Evolutionary conservation across 2,888 invertebrate genomes (phyloP).

Genomic region (Lamproptera curius): DNA sequence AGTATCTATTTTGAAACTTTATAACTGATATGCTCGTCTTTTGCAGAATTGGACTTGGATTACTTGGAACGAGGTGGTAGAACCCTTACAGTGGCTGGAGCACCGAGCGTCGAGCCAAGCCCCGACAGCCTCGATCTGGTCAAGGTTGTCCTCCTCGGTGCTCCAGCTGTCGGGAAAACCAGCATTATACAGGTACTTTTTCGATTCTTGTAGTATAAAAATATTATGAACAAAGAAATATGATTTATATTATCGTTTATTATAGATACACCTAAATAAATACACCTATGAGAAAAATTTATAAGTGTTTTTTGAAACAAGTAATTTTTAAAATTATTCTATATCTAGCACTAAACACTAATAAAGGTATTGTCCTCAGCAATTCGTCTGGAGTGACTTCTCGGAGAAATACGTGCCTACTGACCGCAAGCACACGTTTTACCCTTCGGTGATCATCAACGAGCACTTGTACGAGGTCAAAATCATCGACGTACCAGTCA

Average conservation of each 20-base stretch:
- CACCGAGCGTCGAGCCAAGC: constrained; percentile 74
- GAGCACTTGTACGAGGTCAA: constrained; percentile 91
- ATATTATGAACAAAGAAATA: too few relatives aligned
- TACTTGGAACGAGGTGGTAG: constrained; percentile 82
- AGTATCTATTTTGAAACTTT: too few relatives aligned
- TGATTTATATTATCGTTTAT: too few relatives aligned
- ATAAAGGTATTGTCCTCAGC: constrained; percentile 79
- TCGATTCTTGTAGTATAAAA: too few relatives aligned
- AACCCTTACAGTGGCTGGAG: constrained; percentile 58
- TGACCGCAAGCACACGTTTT: constrained; percentile 86
- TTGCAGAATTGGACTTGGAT: constrained; percentile 85
- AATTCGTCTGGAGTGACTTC: constrained; percentile 93
- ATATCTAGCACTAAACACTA: too few relatives aligned
- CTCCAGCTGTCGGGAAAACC: constrained; percentile 94
- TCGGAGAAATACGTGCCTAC: constrained; percentile 87
- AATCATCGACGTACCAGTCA: constrained; percentile 91
- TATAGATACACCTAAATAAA: too few relatives aligned
- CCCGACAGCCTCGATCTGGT: constrained; percentile 87
- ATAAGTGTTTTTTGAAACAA: too few relatives aligned
- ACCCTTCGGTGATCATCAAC: constrained; percentile 90
- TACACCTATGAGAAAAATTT: too few relatives aligned
- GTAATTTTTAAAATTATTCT: too few relatives aligned
- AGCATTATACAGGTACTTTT: constrained; percentile 95
- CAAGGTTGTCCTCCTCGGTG: constrained; percentile 92
- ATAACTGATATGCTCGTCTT: too few relatives aligned